phyloP scores from a whole-genome alignment of 2,888 invertebrate genomes.

The Tetramorium bicarinatum region DNA sequence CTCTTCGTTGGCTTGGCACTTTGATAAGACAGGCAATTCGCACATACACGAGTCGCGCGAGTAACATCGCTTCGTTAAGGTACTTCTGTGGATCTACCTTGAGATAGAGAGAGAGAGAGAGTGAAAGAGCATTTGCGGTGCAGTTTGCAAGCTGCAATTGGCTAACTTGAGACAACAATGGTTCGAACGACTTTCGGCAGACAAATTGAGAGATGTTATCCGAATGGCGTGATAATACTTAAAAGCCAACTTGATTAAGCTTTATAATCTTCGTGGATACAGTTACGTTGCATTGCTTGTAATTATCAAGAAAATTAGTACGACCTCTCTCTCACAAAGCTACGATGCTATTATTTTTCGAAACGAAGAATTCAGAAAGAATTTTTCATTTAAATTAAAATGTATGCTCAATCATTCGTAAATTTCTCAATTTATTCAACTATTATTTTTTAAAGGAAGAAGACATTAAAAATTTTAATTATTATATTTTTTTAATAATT shows the following conservation, averaged over 20 bases:
- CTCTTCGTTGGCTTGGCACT: slow-evolving; percentile 1
- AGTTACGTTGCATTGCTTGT: not conserved
- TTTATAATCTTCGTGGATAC: not conserved
- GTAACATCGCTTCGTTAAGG: slow-evolving; percentile 22
- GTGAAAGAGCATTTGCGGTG: not conserved
- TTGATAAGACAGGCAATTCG: slow-evolving; percentile 33
- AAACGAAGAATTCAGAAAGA: not conserved
- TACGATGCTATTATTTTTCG: not conserved
- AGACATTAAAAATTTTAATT: not conserved
- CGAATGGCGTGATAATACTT: slow-evolving; percentile 13
- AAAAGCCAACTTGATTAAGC: slow-evolving; percentile 15
- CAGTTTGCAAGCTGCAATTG: slow-evolving; percentile 33
- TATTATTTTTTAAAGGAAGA: not conserved
- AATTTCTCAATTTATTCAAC: not conserved
- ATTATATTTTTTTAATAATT: not conserved
- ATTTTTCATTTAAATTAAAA: not conserved
- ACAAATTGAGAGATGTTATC: slow-evolving; percentile 33
- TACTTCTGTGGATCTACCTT: not conserved
- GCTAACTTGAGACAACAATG: slow-evolving; percentile 24
- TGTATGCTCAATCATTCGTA: not conserved
- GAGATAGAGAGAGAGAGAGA: not conserved
- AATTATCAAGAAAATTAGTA: slow-evolving; percentile 8
- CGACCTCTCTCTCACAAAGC: not conserved
- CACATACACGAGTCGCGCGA: slow-evolving; percentile 2
- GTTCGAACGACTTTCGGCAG: not conserved